These are phyloP conservation scores for Arothron firmamentum DNA, from an alignment of 2,113 vertebrate genomes.

Conservation along the genomic window DNA sequence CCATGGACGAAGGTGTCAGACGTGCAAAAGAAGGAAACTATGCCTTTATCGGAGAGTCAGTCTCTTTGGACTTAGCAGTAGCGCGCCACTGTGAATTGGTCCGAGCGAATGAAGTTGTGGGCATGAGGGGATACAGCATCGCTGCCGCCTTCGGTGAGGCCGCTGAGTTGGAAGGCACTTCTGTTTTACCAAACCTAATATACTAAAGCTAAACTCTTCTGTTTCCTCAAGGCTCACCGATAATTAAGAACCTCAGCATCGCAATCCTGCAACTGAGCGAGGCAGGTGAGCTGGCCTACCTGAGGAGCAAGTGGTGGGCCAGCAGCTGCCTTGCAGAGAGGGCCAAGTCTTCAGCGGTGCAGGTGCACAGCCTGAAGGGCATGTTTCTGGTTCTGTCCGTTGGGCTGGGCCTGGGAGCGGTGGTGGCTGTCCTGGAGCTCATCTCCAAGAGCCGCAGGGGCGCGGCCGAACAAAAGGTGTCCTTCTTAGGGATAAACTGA, in stretches of 20 bases:
- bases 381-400: conserved; percentile 81
- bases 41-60: conserved; percentile 86
- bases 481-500: conserved; percentile 3
- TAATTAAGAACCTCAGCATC: conserved; percentile 81
- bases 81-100: conserved; percentile 82
- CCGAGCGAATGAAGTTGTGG: conserved; percentile 78
- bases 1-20: conserved; percentile 81
- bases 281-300: conserved; percentile 77
- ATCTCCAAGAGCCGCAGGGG: conserved; percentile 72
- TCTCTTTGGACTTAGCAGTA: conserved; percentile 80
- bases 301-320: conserved; percentile 86
- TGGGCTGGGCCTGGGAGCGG: conserved; percentile 74
- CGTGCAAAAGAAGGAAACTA: conserved; percentile 78
- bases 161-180: background rate
- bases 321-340: conserved; percentile 74
- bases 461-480: conserved; percentile 76
- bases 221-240: conserved; percentile 71
- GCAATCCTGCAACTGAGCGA: conserved; percentile 82
- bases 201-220: background rate
- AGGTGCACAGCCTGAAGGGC: conserved; percentile 76
- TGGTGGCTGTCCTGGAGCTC: conserved; percentile 79
- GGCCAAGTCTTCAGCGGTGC: conserved; percentile 60
- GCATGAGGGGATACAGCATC: conserved; percentile 83
- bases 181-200: background rate
- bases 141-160: conserved; percentile 75